Evolutionary conservation across 1,140 invertebrate genomes (phyloP).

Genomic region (Hyphantria cunea): DNA sequence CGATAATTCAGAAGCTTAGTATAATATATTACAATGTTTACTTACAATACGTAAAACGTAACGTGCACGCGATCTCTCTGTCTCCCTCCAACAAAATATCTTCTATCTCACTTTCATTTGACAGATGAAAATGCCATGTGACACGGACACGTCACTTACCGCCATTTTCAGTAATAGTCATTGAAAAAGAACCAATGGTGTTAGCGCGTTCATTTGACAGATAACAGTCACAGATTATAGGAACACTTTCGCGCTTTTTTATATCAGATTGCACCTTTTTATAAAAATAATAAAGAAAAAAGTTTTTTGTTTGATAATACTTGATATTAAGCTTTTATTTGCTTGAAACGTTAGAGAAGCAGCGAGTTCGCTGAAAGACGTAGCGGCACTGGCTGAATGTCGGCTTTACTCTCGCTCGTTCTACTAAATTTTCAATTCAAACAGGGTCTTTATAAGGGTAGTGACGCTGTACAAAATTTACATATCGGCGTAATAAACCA

Average conservation of each 20-base stretch:
- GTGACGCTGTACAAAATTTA: constrained; percentile 79
- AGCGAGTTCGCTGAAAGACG: constrained; percentile 76
- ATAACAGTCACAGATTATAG: constrained; percentile 6
- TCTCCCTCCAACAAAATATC: constrained; percentile 34
- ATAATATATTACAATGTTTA: constrained; percentile 38
- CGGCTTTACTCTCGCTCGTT: constrained; percentile 58
- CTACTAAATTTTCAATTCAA: constrained; percentile 80
- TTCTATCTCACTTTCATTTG: constrained; percentile 54
- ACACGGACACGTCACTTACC: constrained; percentile 44
- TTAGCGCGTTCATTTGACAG: constrained; percentile 12
- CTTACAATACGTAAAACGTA: constrained; percentile 41
- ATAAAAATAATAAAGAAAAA: constrained; percentile 1
- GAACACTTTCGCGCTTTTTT: constrained; percentile 1
- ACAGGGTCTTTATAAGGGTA: constrained; percentile 80
- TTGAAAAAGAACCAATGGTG: constrained; percentile 9
- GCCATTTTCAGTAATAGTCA: constrained; percentile 26
- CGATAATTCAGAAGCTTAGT: constrained; percentile 3
- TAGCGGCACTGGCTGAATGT: constrained; percentile 68
- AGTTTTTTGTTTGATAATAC: neutral
- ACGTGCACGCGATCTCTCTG: constrained; percentile 41
- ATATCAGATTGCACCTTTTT: neutral
- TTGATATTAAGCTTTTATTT: constrained; percentile 21
- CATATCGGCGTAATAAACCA: constrained; percentile 79
- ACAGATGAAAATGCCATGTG: constrained; percentile 59
- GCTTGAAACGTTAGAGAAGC: constrained; percentile 41